Evolutionary conservation across 2,113 vertebrate species (phyloP).

Genomic region (Halichoerus grypus): DNA sequence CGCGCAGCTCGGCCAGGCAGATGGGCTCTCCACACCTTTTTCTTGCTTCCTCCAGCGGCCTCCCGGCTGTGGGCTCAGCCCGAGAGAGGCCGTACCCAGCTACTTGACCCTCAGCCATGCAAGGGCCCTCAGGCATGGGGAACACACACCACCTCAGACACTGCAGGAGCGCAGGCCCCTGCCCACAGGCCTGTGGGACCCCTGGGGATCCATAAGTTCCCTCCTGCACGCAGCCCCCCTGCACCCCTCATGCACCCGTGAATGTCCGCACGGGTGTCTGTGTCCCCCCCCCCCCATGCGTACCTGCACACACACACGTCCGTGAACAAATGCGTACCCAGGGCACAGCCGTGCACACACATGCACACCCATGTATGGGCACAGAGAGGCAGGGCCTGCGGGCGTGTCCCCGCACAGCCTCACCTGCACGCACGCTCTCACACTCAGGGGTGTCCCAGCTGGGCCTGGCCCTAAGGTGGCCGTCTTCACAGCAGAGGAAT

Average conservation of each 20-base stretch:
- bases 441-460: not conserved
- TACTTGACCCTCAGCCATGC: not conserved
- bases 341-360: not conserved
- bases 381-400: constrained; percentile 26
- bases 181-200: not conserved
- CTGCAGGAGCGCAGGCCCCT: no score
- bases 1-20: not conserved
- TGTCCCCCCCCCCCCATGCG: not conserved
- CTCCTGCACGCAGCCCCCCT: not conserved
- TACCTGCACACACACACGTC: not conserved
- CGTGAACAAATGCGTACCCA: not conserved
- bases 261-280: not conserved
- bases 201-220: not conserved
- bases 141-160: not conserved
- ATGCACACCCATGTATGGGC: constrained; percentile 20
- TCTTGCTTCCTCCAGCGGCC: not conserved
- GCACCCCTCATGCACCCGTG: not conserved
- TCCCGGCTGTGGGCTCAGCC: not conserved
- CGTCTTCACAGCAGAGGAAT: constrained; percentile 76
- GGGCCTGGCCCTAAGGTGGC: constrained; percentile 66
- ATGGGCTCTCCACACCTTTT: not conserved
- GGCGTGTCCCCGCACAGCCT: constrained; percentile 55
- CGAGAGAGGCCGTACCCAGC: not conserved
- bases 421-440: constrained; percentile 28
- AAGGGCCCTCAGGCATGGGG: not conserved